Conservation (phyloP, 2,888 invertebrate genomes). For the Gortyna flavago region DNA sequence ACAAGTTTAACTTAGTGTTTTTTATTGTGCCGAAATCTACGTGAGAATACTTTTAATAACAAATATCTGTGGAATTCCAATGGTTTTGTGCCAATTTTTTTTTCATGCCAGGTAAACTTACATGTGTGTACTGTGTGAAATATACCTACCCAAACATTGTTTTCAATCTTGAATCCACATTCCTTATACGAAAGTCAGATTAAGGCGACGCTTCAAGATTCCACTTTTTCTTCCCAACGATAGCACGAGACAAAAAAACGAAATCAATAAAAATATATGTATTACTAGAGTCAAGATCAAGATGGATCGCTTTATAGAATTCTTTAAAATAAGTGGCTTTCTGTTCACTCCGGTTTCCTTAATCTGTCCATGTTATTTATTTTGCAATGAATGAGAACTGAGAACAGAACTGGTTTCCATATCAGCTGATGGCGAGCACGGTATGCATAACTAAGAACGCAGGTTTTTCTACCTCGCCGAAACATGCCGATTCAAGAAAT, state of each 20-base stretch:
- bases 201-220: conserved; percentile 14
- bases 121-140: conserved; percentile 8
- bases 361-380: conserved; percentile 63
- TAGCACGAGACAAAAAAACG: conserved; percentile 3
- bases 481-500: conserved; percentile 74
- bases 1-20: conserved; percentile 4
- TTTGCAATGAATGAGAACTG: conserved; percentile 79
- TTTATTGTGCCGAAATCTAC: conserved; percentile 17
- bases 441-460: conserved; percentile 80
- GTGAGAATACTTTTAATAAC: conserved; percentile 12
- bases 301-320: conserved; percentile 45
- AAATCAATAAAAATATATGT: conserved; percentile 33
- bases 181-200: conserved; percentile 20
- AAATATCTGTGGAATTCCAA: conserved; percentile 11
- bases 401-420: conserved; percentile 77
- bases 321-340: conserved; percentile 24
- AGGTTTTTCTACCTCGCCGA: conserved; percentile 81
- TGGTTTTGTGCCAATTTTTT: neutral
- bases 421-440: conserved; percentile 84
- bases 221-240: conserved; percentile 23
- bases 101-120: neutral
- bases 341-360: conserved; percentile 35
- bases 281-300: conserved; percentile 14
- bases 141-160: conserved; percentile 10
- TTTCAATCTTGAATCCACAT: conserved; percentile 2